phyloP scores from a whole-genome alignment of 2,797 vertebrate species.

The Spinus olivaceus region DNA sequence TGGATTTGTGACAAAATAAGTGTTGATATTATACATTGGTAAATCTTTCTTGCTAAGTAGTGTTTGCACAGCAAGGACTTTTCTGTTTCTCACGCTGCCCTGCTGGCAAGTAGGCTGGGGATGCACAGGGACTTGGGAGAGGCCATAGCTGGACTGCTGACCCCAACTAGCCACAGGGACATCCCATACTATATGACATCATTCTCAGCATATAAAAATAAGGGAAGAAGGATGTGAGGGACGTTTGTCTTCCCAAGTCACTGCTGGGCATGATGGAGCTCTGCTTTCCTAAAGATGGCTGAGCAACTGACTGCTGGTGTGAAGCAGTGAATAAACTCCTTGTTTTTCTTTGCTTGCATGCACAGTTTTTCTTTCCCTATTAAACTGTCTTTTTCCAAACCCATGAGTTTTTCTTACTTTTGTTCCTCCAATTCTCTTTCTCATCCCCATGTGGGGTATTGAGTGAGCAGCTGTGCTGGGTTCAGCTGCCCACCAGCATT shows the following conservation, averaged over 20 bases:
- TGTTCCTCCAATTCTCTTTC: neutral
- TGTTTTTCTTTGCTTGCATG: neutral
- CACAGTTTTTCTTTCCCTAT: neutral
- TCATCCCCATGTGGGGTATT: neutral
- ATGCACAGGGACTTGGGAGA: neutral
- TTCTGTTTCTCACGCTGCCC: neutral
- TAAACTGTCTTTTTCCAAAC: neutral
- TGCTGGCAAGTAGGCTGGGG: neutral
- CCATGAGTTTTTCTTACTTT: neutral
- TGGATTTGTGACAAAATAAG: neutral
- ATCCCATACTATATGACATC: rapidly evolving
- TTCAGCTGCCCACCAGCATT: neutral
- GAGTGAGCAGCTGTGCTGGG: neutral
- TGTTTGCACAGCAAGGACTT: neutral
- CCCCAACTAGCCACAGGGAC: neutral
- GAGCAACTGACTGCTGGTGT: neutral
- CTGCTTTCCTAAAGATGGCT: neutral
- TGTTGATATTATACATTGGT: neutral
- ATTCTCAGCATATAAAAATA: neutral
- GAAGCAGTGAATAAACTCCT: neutral
- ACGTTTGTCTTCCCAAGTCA: neutral
- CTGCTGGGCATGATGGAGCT: neutral
- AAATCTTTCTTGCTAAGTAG: neutral
- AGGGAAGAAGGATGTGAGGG: neutral
- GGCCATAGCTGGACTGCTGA: neutral